phyloP scores from a whole-genome alignment of 2,888 invertebrate genomes.

The Dasysyrphus tricinctus region DNA sequence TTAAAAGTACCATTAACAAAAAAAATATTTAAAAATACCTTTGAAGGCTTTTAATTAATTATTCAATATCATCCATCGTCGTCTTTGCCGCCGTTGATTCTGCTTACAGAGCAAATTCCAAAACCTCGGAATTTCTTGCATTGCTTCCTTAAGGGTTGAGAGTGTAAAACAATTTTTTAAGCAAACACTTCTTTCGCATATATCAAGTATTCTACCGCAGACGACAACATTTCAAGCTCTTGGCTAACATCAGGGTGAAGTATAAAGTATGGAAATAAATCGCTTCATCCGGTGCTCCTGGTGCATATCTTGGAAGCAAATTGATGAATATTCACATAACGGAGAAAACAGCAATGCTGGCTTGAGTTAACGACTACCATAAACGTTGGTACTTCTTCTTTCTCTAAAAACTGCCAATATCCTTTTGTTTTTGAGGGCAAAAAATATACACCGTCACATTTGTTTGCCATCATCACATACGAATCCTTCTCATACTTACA shows the following conservation, averaged over 20 bases:
- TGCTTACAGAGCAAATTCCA: conserved; percentile 45
- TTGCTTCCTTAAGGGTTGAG: background rate
- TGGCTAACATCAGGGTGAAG: conserved; percentile 20
- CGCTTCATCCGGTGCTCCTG: conserved; percentile 39
- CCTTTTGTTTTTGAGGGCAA: conserved; percentile 41
- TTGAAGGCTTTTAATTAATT: conserved; percentile 63
- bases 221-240: conserved; percentile 79
- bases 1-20: background rate
- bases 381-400: conserved; percentile 34
- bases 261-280: conserved; percentile 49
- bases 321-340: conserved; percentile 72
- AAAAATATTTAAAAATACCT: conserved; percentile 11
- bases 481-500: conserved; percentile 18
- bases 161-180: conserved; percentile 36
- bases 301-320: conserved; percentile 58
- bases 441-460: conserved; percentile 63
- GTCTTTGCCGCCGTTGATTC: conserved; percentile 36
- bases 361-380: conserved; percentile 67
- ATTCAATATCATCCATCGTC: conserved; percentile 53
- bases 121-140: background rate
- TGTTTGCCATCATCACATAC: conserved; percentile 61
- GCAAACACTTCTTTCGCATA: conserved; percentile 49
- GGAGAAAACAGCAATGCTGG: conserved; percentile 18
- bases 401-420: conserved; percentile 50
- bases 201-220: conserved; percentile 77